Percentiles rank a stretch among this genome's conserved stretches.
Conservation (phyloP, 2,888 invertebrate genomes). For the Miltochrista miniata region DNA sequence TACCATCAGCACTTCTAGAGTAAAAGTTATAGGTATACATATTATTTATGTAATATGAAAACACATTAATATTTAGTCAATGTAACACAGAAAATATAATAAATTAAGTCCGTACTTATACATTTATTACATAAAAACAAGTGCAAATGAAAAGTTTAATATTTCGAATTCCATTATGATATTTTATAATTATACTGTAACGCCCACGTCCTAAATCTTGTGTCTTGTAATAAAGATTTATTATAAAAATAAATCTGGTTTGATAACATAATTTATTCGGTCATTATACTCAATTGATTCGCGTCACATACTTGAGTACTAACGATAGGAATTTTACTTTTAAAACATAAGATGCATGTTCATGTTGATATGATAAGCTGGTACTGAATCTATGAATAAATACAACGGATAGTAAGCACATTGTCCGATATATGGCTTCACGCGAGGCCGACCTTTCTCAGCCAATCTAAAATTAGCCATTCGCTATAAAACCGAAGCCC, state of each 20-base stretch:
- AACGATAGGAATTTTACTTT: constrained; percentile 5
- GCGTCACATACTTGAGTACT: constrained; percentile 1
- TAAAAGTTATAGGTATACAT: neutral
- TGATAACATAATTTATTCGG: neutral
- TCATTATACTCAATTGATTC: constrained; percentile 1
- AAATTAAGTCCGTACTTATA: too few species aligned
- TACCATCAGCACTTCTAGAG: neutral
- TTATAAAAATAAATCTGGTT: neutral
- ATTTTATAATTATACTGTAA: too few species aligned
- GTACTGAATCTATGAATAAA: constrained; percentile 40
- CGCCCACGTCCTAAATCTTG: too few species aligned
- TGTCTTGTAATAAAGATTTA: too few species aligned
- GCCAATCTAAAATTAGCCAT: constrained; percentile 56
- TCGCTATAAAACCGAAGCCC: constrained; percentile 46
- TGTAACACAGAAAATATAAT: neutral
- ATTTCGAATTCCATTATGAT: too few species aligned
- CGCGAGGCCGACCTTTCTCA: constrained; percentile 50
- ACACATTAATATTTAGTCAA: neutral
- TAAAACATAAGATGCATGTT: constrained; percentile 7
- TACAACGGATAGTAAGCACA: constrained; percentile 47
- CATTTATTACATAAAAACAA: too few species aligned
- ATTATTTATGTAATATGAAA: neutral
- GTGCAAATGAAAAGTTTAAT: too few species aligned
- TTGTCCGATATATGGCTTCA: constrained; percentile 59
- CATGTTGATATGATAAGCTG: constrained; percentile 29